These are phyloP conservation scores for Cataglyphis albicans DNA, from an alignment of 2,888 invertebrate species.

Conservation along the genomic window DNA sequence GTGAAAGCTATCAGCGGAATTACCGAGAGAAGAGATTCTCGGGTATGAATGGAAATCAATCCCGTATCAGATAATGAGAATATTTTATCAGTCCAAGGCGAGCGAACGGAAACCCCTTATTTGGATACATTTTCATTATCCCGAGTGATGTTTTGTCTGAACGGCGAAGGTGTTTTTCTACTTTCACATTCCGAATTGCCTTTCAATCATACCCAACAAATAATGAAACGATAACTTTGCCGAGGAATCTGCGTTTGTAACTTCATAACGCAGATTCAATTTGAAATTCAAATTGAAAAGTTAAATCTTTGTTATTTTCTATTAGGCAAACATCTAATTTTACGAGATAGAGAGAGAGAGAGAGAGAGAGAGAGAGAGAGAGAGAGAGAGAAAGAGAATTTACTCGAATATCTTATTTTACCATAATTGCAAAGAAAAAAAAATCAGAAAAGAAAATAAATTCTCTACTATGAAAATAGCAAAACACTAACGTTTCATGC, in stretches of 20 bases:
- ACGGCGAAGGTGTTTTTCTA: slow-evolving; percentile 19
- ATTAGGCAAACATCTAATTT: not conserved
- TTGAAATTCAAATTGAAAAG: slow-evolving; percentile 15
- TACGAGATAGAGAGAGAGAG: no score
- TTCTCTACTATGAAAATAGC: not conserved
- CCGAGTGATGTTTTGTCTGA: not conserved
- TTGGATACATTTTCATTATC: slow-evolving; percentile 34
- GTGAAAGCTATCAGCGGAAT: not conserved
- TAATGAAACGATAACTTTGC: slow-evolving; percentile 18
- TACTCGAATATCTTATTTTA: not conserved
- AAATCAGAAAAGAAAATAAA: not conserved
- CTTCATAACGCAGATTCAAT: not conserved
- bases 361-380: not conserved
- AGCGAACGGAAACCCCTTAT: not conserved
- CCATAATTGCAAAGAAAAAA: not conserved
- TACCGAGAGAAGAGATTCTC: not conserved
- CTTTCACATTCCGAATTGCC: slow-evolving; percentile 4
- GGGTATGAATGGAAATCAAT: slow-evolving; percentile 15
- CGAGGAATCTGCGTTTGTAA: slow-evolving; percentile 19
- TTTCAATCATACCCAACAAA: slow-evolving; percentile 11
- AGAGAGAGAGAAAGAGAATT: not conserved
- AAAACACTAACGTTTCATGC: not conserved
- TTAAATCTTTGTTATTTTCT: not conserved
- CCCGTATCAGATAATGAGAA: slow-evolving; percentile 29
- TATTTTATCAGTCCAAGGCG: not conserved